Evolutionary conservation across 1,140 invertebrate genomes (phyloP), one percentile per base, ranked within the genome.

Genomic region (Brachionus manjavacas): DNA sequence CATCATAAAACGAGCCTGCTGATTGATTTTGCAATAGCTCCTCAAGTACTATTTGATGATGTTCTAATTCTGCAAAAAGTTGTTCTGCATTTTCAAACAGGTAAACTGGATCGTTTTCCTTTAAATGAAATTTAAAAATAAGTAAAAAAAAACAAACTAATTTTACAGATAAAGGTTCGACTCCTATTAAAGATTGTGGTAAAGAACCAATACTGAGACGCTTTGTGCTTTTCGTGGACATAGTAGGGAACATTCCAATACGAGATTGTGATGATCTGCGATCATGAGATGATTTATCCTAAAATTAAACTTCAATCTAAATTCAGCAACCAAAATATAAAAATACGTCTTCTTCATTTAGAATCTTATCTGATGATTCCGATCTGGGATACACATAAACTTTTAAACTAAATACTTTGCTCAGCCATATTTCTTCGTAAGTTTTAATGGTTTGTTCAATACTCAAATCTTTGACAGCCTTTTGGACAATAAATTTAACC

Each of bases 361-460:
- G 14, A 23, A 14, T 79, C 43, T 55, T 55, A 52, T 31, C n/a
- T 6, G 41, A 83, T 85, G 46, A 64, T 60, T 31, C 84, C 6
- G n/a, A 86, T 85, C 72, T 64, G n/a, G 39, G 20, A 49, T 72
- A 68, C 11, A n/a, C 64, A 60, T 89, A 88, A 16, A 85, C 60
- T 52, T 86, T 72, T 16, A 89, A 83, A 55, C 88, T 86, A 86
- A 90, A 89, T 31, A 89, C 84, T 85, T 89, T 89, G 85, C 88
- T 89, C 31, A 89, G 85, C 89, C 89, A 90, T 11, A 90, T 87
- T 80, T 90, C 89, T 74, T 90, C 89, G 85, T 88, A 89, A 7
- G 87, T 89, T 85, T 90, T 89, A 31, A 90, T 85, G 6, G 88
- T 87, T 64, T 88, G 87, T 81, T 90, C 89, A 60, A 90, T 89